Conservation (phyloP, 1,140 invertebrate genomes). For the Apolygus lucorum region DNA sequence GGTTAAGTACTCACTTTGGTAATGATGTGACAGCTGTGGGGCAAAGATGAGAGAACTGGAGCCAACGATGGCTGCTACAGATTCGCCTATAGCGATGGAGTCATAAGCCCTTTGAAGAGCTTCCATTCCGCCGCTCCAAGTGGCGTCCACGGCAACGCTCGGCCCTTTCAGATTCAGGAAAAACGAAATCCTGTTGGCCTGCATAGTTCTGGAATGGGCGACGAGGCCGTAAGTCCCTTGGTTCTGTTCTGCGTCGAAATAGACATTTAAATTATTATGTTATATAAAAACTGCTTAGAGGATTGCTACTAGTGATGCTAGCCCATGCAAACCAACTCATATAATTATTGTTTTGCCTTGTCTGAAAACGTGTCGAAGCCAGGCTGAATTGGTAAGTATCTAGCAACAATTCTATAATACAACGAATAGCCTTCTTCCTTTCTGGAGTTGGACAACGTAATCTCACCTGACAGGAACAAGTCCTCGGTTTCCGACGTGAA, state of each 20-base stretch:
- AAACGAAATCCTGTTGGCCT: constrained; percentile 46
- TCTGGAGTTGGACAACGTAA: too few species aligned
- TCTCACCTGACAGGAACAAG: not conserved
- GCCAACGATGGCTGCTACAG: not conserved
- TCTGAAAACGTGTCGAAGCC: too few species aligned
- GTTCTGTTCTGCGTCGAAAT: not conserved
- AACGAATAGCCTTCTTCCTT: too few species aligned
- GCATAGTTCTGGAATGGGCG: constrained; percentile 56
- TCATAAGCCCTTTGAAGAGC: constrained; percentile 54
- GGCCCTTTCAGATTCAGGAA: constrained; percentile 41
- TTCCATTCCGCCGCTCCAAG: constrained; percentile 59
- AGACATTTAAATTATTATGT: too few species aligned
- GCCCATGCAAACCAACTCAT: too few species aligned
- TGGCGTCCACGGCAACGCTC: constrained; percentile 59
- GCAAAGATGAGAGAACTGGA: not conserved
- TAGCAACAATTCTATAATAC: too few species aligned
- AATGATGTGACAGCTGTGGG: not conserved
- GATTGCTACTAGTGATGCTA: too few species aligned
- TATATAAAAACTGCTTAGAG: too few species aligned
- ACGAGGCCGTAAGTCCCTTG: constrained; percentile 44
- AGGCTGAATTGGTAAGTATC: too few species aligned
- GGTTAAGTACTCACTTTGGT: too few species aligned
- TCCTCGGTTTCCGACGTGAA: constrained; percentile 29
- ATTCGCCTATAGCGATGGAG: constrained; percentile 43
- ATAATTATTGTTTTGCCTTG: too few species aligned